A percentile compares a stretch with the other conserved stretches of the same genome.
phyloP scores from a whole-genome alignment of 1,140 invertebrate genomes.

The Drosophila bocki region DNA sequence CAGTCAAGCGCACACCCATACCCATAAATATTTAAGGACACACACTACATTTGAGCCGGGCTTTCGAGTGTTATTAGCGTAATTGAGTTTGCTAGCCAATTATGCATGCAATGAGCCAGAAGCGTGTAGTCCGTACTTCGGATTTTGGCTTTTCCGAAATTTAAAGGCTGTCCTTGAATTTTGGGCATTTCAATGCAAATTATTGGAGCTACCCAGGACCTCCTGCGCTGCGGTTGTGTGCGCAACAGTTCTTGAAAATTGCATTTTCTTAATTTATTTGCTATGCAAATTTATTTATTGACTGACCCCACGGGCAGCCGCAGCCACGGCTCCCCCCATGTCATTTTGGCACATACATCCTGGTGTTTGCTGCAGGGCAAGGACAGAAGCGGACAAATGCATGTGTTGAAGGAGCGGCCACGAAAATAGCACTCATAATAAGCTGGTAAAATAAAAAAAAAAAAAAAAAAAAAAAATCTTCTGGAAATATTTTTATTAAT shows the following conservation, averaged over 20 bases:
- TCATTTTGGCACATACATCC: slow-evolving; percentile 32
- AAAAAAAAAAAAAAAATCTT: too few species aligned
- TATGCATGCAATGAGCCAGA: slow-evolving; percentile 44
- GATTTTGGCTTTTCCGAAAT: neutral
- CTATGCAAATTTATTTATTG: slow-evolving; percentile 83
- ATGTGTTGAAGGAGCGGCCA: neutral
- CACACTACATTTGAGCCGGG: slow-evolving; percentile 44
- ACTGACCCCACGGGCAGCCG: slow-evolving; percentile 36
- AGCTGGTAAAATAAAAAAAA: too few species aligned
- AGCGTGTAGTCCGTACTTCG: neutral
- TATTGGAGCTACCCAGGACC: neutral
- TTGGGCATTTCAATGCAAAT: slow-evolving; percentile 24
- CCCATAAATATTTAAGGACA: slow-evolving; percentile 46
- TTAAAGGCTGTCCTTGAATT: slow-evolving; percentile 57
- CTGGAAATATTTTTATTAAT: too few species aligned
- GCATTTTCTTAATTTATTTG: slow-evolving; percentile 83
- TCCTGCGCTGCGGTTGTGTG: neutral
- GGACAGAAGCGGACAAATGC: slow-evolving; percentile 6
- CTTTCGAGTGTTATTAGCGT: slow-evolving; percentile 60
- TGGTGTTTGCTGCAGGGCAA: slow-evolving; percentile 2
- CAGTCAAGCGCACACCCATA: slow-evolving; percentile 44
- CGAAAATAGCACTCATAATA: neutral
- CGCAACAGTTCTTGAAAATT: slow-evolving; percentile 78
- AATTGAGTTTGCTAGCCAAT: slow-evolving; percentile 62
- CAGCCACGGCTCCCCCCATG: slow-evolving; percentile 11